A percentile compares a stretch with the other conserved stretches of the same genome.
Evolutionary conservation across 2,797 vertebrate genomes (phyloP).

Genomic region (Betta splendens): DNA sequence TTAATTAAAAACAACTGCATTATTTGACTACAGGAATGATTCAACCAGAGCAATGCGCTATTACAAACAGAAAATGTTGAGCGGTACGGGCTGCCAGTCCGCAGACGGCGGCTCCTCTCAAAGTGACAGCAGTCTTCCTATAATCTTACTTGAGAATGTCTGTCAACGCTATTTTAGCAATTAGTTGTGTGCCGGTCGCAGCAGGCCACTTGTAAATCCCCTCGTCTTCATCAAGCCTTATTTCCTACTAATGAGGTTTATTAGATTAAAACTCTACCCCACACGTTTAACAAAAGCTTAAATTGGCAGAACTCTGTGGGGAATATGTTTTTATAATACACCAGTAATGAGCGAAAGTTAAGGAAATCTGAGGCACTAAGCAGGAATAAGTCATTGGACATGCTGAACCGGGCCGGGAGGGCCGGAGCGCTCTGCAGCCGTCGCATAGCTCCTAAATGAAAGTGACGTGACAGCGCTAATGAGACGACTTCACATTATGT

Average conservation of each 20-base stretch:
- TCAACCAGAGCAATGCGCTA: slow-evolving; percentile 4
- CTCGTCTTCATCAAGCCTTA: slow-evolving; percentile 75
- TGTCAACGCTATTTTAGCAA: slow-evolving; percentile 57
- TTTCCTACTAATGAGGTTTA: slow-evolving; percentile 80
- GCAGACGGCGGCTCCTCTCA: background rate
- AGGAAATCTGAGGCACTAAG: slow-evolving; percentile 66
- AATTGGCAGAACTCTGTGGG: slow-evolving; percentile 74
- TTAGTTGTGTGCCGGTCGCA: slow-evolving; percentile 61
- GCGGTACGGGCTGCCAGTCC: background rate
- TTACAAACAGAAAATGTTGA: slow-evolving; percentile 2
- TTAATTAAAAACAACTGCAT: slow-evolving; percentile 42
- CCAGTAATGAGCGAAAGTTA: slow-evolving; percentile 74
- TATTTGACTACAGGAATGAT: slow-evolving; percentile 19
- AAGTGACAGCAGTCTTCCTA: slow-evolving; percentile 21
- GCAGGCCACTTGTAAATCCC: slow-evolving; percentile 58
- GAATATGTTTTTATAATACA: slow-evolving; percentile 79
- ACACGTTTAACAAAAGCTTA: slow-evolving; percentile 79
- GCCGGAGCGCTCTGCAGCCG: slow-evolving; percentile 54
- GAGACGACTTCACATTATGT: slow-evolving; percentile 72
- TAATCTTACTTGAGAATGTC: slow-evolving; percentile 45
- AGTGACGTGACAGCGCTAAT: slow-evolving; percentile 78
- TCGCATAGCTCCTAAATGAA: slow-evolving; percentile 72
- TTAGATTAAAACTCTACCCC: slow-evolving; percentile 82
- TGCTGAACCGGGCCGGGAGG: slow-evolving; percentile 64
- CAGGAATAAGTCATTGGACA: slow-evolving; percentile 75